Conservation (phyloP, 2,888 invertebrate species). For the Lysandra coridon region DNA sequence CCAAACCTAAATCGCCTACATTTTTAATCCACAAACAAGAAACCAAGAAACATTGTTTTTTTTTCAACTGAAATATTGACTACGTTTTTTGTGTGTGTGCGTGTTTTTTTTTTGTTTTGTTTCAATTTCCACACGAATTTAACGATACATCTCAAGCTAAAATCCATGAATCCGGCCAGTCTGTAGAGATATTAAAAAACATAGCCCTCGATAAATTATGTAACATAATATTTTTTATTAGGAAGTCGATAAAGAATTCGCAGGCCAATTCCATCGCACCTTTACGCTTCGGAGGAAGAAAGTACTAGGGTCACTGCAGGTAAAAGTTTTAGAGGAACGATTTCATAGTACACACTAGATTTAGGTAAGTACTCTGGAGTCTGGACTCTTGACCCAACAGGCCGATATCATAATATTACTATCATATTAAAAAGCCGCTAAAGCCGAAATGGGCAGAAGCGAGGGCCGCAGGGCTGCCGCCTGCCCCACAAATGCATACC, state of each 20-base stretch:
- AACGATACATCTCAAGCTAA: not conserved
- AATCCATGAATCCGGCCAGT: too few species aligned
- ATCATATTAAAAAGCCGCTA: slow-evolving; percentile 27
- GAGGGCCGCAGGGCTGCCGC: slow-evolving; percentile 70
- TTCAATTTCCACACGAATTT: too few species aligned
- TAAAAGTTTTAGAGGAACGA: not conserved
- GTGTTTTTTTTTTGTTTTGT: too few species aligned
- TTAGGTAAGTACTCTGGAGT: not conserved
- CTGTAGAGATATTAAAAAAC: not conserved
- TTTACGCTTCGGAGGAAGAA: not conserved
- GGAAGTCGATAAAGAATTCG: not conserved
- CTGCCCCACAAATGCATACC: slow-evolving; percentile 79
- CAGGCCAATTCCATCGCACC: too few species aligned
- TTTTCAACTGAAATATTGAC: too few species aligned
- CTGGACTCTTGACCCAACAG: not conserved
- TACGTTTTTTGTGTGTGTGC: too few species aligned
- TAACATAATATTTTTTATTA: not conserved
- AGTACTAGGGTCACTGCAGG: not conserved
- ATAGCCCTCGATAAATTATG: not conserved
- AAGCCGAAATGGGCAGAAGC: slow-evolving; percentile 35
- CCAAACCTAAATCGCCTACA: not conserved
- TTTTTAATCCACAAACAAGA: too few species aligned
- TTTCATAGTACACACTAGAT: not conserved
- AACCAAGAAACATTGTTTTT: too few species aligned
- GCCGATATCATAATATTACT: not conserved